phyloP scores from a whole-genome alignment of 2,888 invertebrate species.

The Cetonia aurata region DNA sequence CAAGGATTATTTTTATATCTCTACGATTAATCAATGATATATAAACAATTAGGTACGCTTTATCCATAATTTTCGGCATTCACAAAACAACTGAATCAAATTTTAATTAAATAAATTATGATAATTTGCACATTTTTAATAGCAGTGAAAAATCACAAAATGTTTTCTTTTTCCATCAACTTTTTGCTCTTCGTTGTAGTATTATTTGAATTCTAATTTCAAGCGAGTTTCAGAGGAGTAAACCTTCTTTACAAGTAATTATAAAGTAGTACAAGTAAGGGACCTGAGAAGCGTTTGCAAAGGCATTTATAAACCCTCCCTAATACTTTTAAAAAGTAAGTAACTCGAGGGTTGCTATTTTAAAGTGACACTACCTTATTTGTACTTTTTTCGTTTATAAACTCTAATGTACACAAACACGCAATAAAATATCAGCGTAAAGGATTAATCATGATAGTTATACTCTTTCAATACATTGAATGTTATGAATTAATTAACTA shows the following conservation, averaged over 20 bases:
- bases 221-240: constrained; percentile 14
- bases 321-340: too few species aligned
- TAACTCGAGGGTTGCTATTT: too few species aligned
- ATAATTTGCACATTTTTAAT: constrained; percentile 4
- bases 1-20: too few species aligned
- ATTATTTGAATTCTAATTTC: constrained; percentile 25
- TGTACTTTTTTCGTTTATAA: too few species aligned
- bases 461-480: too few species aligned
- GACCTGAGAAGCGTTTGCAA: too few species aligned
- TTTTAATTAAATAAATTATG: neutral
- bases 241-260: constrained; percentile 19
- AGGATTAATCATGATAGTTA: too few species aligned
- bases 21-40: neutral
- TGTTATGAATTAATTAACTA: too few species aligned
- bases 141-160: constrained; percentile 9
- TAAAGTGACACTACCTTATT: too few species aligned
- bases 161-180: neutral
- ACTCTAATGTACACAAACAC: too few species aligned
- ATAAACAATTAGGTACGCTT: neutral
- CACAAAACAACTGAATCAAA: neutral
- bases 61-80: neutral
- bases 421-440: too few species aligned
- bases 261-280: constrained; percentile 5
- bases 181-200: constrained; percentile 13
- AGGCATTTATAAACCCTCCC: too few species aligned